Evolutionary conservation across 1,140 invertebrate genomes (phyloP), one percentile per base, ranked within the genome.

Genomic region (Zophobas atratus): DNA sequence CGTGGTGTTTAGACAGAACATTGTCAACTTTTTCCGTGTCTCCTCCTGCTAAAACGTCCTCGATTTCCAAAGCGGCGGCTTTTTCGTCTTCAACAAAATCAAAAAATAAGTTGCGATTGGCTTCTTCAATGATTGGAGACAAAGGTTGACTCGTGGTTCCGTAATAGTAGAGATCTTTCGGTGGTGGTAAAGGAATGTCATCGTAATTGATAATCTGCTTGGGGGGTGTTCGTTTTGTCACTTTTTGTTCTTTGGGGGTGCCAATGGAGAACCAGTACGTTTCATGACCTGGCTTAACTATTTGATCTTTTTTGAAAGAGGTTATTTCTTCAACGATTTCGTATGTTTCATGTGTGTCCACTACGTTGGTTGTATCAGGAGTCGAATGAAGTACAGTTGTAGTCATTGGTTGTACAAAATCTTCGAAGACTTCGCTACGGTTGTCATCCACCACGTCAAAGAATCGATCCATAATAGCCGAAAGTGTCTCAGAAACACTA

Each of bases 401-500:
- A 4, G 32, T 76, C 43, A 84, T 43, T 5, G 78, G 56, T 51
- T 75, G 38, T 0, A 70, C 70, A 76, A 82, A 81, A 43, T 78
- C 71, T 2, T n/a, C 36, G 49, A 81, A 81, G 6, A 75, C 34
- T 8, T 70, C 70, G 6, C 53, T 74, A 1, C 20, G 49, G 49
- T 51, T 51, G 4, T 79, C 78, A 71, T 70, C 49, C 6, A 83
- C n/a, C 39, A 55, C 70, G 36, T 80, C 56, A 76, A 86, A 86
- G 60, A 86, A 86, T 2, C 72, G 70, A 77, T 86, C 84, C 46
- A 86, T 79, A 35, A 86, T 79, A 55, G 85, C 82, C 0, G 84
- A 83, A 1, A 86, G 34, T 77, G 85, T 85, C 51, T 86, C 85
- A 2, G 82, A 81, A 48, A 85, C 82, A 4, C 76, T 82, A 75